Conservation (phyloP, 2,113 vertebrate genomes). For the human (Homo sapiens) region GRCh38 chr7:25974501-25975000, state of each 20-base stretch:
- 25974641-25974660: not conserved
- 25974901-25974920: conserved; percentile 14
- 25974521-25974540: not conserved
- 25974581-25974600: not conserved
- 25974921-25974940: not conserved
- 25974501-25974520: not conserved
- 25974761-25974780: not conserved
- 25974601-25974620: not conserved
- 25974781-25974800: not conserved
- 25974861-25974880: not conserved
- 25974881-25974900: conserved; percentile 27
- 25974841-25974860: not conserved
- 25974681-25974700: not conserved
- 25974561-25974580: not conserved
- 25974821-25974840: not conserved
- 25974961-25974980: not conserved
- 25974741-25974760: not conserved
- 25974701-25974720: not conserved
- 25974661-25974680: not conserved
- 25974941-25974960: not conserved
- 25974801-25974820: conserved; percentile 21
- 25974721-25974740: not conserved
- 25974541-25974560: not conserved
- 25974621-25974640: not conserved
- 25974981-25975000: not conserved